phyloP scores from a whole-genome alignment of 2,797 vertebrate genomes.

The Anguilla marmorata region DNA sequence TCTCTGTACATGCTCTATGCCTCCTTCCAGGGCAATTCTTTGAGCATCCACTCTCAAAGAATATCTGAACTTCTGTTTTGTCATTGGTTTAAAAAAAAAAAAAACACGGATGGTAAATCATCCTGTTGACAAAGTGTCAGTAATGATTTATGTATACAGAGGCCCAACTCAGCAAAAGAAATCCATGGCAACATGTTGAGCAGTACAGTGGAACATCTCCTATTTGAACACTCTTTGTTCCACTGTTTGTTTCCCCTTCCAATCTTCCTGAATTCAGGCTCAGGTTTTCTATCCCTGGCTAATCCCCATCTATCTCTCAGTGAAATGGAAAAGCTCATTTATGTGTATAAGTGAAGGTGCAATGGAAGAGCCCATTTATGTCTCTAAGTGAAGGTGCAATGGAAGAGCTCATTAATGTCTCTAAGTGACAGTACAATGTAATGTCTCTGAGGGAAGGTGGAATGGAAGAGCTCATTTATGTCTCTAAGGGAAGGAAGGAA shows the following conservation, averaged over 20 bases:
- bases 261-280: not conserved
- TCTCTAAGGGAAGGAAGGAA: not conserved
- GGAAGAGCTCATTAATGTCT: not conserved
- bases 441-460: not conserved
- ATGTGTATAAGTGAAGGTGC: not conserved
- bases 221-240: not conserved
- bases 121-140: slow-evolving; percentile 12
- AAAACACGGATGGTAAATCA: not conserved
- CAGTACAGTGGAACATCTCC: not conserved
- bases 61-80: slow-evolving; percentile 24
- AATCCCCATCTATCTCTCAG: not conserved
- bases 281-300: not conserved
- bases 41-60: not conserved
- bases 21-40: not conserved
- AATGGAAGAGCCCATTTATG: not conserved
- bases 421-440: not conserved
- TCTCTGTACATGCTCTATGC: not conserved
- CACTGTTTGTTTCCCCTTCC: not conserved
- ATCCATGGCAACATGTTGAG: not conserved
- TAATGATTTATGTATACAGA: slow-evolving; percentile 2
- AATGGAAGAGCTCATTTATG: not conserved
- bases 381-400: not conserved
- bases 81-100: slow-evolving; percentile 3
- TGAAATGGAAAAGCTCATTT: not conserved
- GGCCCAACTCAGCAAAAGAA: not conserved